Conservation (phyloP, 2,113 vertebrate species). For the Fulica atra region DNA sequence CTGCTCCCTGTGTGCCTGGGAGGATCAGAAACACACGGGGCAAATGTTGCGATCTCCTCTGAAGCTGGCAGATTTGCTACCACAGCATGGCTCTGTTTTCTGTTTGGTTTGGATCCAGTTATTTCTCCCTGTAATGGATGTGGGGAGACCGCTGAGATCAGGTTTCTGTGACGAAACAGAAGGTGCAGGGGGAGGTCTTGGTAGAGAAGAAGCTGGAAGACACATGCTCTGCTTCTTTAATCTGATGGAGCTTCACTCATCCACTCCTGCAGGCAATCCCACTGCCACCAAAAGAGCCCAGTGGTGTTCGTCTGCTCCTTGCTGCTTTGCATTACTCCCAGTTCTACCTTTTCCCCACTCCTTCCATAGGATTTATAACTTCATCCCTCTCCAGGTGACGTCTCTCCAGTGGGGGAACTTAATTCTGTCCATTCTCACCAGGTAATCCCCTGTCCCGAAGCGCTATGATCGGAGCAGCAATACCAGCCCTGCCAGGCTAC, state of each 20-base stretch:
- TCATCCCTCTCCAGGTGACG: not conserved
- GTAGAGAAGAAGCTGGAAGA: not conserved
- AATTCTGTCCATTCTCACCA: not conserved
- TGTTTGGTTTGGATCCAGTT: not conserved
- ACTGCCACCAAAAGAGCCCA: not conserved
- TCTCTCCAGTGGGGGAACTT: not conserved
- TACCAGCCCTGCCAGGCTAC: not conserved
- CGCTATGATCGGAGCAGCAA: not conserved
- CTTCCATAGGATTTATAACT: not conserved
- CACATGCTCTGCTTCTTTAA: not conserved
- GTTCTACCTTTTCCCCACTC: not conserved
- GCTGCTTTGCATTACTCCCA: not conserved
- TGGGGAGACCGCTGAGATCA: not conserved
- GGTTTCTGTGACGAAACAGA: not conserved
- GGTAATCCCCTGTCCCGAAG: not conserved
- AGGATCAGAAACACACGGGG: not conserved
- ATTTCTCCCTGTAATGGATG: not conserved
- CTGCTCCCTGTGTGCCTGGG: not conserved
- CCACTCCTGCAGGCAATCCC: not conserved
- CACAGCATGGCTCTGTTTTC: not conserved
- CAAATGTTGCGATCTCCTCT: not conserved
- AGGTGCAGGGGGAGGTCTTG: not conserved
- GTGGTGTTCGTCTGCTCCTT: not conserved
- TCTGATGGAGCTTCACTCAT: not conserved
- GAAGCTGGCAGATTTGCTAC: not conserved